Percentiles rank a stretch among this genome's conserved stretches.
phyloP scores from a whole-genome alignment of 2,888 invertebrate species.

The Anthophora plumipes region DNA sequence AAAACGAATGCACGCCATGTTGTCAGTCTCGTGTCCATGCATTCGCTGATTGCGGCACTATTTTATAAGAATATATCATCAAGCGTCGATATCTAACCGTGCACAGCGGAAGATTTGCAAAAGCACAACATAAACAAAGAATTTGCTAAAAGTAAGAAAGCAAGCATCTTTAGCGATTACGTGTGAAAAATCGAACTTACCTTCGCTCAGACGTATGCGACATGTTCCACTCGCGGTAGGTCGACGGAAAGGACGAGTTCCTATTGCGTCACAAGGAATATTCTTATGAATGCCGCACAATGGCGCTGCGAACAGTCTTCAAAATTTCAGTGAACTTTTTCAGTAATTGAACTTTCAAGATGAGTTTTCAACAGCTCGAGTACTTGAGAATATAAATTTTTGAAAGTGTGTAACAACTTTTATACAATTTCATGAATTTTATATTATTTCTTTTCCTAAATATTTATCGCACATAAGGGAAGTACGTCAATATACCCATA shows the following conservation, averaged over 20 bases:
- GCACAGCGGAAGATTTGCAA: constrained; percentile 9
- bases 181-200: constrained; percentile 87
- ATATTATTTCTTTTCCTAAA: constrained; percentile 34
- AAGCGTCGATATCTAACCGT: constrained; percentile 10
- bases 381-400: constrained; percentile 7
- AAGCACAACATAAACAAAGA: constrained; percentile 8
- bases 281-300: constrained; percentile 72
- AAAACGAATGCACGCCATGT: constrained; percentile 86
- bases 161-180: constrained; percentile 39
- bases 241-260: constrained; percentile 89
- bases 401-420: neutral
- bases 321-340: constrained; percentile 46
- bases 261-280: constrained; percentile 82
- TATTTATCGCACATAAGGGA: constrained; percentile 74
- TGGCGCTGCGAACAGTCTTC: constrained; percentile 75
- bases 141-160: constrained; percentile 21
- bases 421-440: constrained; percentile 19
- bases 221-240: constrained; percentile 93
- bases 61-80: constrained; percentile 51
- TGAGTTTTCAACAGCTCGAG: neutral
- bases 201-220: constrained; percentile 92
- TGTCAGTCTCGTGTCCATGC: constrained; percentile 84
- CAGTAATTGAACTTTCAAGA: neutral
- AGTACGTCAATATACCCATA: constrained; percentile 70
- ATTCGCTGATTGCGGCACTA: constrained; percentile 71